phyloP scores from a whole-genome alignment of 2,888 invertebrate genomes.

The Rotaria socialis region DNA sequence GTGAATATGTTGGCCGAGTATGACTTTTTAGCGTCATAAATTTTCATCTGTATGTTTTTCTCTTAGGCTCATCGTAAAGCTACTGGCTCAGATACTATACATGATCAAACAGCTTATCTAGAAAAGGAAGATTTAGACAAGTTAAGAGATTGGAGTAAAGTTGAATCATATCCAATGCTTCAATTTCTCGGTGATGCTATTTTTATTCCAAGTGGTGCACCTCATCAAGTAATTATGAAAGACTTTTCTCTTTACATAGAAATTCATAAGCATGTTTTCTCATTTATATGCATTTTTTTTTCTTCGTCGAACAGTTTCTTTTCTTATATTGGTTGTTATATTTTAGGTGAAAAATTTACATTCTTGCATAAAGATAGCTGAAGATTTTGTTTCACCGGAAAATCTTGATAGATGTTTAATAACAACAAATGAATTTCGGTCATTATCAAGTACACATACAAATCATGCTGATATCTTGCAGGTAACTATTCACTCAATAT shows the following conservation, averaged over 20 bases:
- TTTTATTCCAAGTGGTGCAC: conserved; percentile 96
- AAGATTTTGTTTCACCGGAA: conserved; percentile 96
- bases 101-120: conserved; percentile 83
- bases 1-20: conserved; percentile 83
- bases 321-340: not conserved
- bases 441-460: conserved; percentile 82
- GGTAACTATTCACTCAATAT: conserved; percentile 49
- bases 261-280: no score
- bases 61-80: not conserved
- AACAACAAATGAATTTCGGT: conserved; percentile 89
- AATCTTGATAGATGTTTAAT: conserved; percentile 92
- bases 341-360: conserved; percentile 79
- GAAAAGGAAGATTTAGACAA: conserved; percentile 79
- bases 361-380: conserved; percentile 94
- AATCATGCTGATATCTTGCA: conserved; percentile 92
- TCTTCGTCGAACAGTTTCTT: no score
- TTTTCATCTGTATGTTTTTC: not conserved
- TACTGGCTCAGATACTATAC: conserved; percentile 74
- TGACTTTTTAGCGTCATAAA: not conserved
- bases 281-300: no score
- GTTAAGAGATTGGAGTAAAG: conserved; percentile 83
- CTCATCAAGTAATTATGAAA: conserved; percentile 71
- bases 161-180: conserved; percentile 89
- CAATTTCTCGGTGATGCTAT: conserved; percentile 94
- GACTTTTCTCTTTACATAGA: not conserved